These are phyloP conservation scores for Pangasius mekongensis DNA, from an alignment of 2,797 vertebrate species.

Conservation along the genomic window DNA sequence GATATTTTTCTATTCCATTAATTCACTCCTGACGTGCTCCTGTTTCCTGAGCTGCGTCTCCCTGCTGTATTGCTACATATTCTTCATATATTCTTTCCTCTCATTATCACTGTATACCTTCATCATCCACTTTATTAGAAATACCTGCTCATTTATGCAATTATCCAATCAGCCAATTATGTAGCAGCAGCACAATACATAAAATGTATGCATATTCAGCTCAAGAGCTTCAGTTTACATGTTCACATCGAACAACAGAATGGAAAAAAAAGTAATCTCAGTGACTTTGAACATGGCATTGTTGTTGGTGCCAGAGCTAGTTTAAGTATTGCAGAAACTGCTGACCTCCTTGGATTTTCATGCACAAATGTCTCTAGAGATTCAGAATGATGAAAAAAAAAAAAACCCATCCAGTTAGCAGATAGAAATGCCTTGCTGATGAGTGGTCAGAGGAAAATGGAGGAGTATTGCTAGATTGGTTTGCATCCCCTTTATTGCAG, in stretches of 20 bases:
- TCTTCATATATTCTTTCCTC: not conserved
- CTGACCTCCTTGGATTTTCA: not conserved
- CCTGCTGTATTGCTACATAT: not conserved
- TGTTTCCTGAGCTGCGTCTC: not conserved
- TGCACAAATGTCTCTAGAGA: not conserved
- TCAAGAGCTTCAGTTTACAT: not conserved
- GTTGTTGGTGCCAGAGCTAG: not conserved
- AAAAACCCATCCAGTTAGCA: not conserved
- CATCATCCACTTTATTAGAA: not conserved
- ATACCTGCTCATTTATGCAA: not conserved
- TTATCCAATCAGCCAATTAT: not conserved
- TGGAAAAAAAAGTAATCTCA: not conserved
- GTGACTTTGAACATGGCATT: not conserved
- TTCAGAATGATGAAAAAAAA: not conserved
- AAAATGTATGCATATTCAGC: not conserved
- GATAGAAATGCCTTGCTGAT: not conserved
- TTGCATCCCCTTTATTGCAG: not conserved
- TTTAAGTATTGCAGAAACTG: not conserved
- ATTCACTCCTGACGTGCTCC: not conserved
- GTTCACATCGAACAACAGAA: not conserved
- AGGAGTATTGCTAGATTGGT: no score
- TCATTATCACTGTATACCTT: not conserved
- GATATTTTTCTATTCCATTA: slow-evolving; percentile 2
- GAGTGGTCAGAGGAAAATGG: not conserved
- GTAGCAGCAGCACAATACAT: not conserved